Evolutionary conservation across 1,140 invertebrate genomes (phyloP).

Genomic region (Nixonia krombeini): DNA sequence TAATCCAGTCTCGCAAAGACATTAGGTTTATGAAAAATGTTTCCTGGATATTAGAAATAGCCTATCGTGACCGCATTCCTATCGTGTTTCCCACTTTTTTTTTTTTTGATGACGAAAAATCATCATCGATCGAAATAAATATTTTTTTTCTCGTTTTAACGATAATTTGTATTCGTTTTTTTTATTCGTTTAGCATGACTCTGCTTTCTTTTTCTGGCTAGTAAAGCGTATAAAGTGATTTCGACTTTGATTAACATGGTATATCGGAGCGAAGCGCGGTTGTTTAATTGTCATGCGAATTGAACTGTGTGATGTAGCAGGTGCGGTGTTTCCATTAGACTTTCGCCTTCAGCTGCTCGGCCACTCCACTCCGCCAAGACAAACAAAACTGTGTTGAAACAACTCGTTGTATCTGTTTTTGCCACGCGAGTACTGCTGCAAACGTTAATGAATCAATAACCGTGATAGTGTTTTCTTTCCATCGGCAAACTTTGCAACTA

Average conservation of each 20-base stretch:
- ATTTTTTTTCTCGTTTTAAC: no score
- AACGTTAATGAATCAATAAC: slow-evolving; percentile 31
- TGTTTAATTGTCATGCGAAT: slow-evolving; percentile 34
- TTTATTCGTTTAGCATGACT: no score
- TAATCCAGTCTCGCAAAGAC: neutral
- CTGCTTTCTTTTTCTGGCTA: no score
- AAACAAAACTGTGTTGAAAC: slow-evolving; percentile 31
- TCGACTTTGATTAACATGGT: no score
- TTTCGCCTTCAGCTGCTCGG: slow-evolving; percentile 30
- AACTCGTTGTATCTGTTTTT: slow-evolving; percentile 38
- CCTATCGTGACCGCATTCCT: no score
- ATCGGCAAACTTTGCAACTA: slow-evolving; percentile 3
- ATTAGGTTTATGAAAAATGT: neutral
- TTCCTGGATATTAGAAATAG: no score
- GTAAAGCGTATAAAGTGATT: no score
- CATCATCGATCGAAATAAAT: no score
- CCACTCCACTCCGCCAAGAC: slow-evolving; percentile 18
- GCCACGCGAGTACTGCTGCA: slow-evolving; percentile 11
- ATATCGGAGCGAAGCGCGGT: slow-evolving; percentile 28
- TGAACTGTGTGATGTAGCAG: slow-evolving; percentile 35
- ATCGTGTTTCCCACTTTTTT: no score
- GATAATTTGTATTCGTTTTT: no score
- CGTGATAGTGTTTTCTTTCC: slow-evolving; percentile 13
- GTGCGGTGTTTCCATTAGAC: slow-evolving; percentile 33
- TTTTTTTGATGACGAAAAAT: no score